phyloP scores from a whole-genome alignment of 2,888 invertebrate species.

The Leptinotarsa juncta region DNA sequence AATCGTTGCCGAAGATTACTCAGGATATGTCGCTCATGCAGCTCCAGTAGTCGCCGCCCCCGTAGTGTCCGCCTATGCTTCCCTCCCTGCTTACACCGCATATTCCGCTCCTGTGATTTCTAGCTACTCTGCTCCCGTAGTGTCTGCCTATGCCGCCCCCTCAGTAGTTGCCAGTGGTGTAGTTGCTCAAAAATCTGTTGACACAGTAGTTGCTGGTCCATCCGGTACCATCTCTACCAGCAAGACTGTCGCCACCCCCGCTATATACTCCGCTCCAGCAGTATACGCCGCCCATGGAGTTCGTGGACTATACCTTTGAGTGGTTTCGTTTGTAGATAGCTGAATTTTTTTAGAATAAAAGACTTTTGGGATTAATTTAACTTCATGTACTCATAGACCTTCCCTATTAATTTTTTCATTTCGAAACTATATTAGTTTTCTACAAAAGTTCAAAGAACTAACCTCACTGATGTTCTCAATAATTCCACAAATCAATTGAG shows the following conservation, averaged over 20 bases:
- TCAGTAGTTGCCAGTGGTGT: constrained; percentile 29
- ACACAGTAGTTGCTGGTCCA: constrained; percentile 52
- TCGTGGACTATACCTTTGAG: constrained; percentile 24
- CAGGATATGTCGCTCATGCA: constrained; percentile 35
- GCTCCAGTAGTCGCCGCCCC: constrained; percentile 48
- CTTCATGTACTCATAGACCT: too few relatives aligned
- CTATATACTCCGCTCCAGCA: constrained; percentile 28
- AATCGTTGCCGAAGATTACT: constrained; percentile 49
- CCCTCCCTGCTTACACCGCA: constrained; percentile 34
- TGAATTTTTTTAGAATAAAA: constrained; percentile 17
- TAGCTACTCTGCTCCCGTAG: constrained; percentile 32
- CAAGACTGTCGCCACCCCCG: constrained; percentile 36
- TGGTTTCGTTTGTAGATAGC: constrained; percentile 12
- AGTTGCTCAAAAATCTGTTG: constrained; percentile 30
- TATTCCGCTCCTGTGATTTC: constrained; percentile 41
- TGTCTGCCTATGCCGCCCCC: constrained; percentile 38
- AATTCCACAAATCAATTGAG: too few relatives aligned
- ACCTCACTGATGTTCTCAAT: too few relatives aligned
- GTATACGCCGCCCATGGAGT: constrained; percentile 38
- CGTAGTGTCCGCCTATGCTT: constrained; percentile 41
- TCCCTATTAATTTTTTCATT: too few relatives aligned
- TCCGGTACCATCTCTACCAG: constrained; percentile 54
- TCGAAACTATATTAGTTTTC: too few relatives aligned
- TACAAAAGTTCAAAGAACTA: too few relatives aligned
- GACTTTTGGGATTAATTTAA: not conserved